These are phyloP conservation scores for Stenchaetothrips biformis DNA, from an alignment of 2,888 invertebrate species.

Conservation along the genomic window DNA sequence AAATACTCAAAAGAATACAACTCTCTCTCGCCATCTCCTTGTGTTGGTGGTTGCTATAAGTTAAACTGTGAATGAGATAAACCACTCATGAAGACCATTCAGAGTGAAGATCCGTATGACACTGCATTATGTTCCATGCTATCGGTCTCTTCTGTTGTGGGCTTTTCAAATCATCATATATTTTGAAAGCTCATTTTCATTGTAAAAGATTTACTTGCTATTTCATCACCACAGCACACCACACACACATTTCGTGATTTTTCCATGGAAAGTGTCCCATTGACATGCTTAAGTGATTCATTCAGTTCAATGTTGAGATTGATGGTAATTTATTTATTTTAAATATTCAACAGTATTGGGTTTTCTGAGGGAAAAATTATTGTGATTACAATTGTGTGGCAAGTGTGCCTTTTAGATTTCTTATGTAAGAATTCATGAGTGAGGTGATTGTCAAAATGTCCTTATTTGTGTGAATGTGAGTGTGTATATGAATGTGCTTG, in stretches of 20 bases:
- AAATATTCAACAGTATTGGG: conserved; percentile 12
- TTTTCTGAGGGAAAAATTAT: neutral
- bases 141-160: neutral
- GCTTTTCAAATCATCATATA: neutral
- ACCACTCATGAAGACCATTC: no score
- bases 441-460: no score
- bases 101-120: no score
- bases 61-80: no score
- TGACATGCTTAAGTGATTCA: neutral
- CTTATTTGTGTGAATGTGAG: neutral
- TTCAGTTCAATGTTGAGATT: neutral
- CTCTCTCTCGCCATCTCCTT: no score
- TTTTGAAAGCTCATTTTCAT: neutral
- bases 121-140: neutral
- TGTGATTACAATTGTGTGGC: conserved; percentile 9
- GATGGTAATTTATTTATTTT: conserved; percentile 8
- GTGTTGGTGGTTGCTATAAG: no score
- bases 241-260: neutral
- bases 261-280: neutral
- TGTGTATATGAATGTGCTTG: neutral
- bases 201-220: neutral
- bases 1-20: no score
- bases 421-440: neutral
- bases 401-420: conserved; percentile 13
- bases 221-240: neutral